Evolutionary conservation across 1,140 invertebrate species (phyloP).

Genomic region (Chrysomallon squamiferum): DNA sequence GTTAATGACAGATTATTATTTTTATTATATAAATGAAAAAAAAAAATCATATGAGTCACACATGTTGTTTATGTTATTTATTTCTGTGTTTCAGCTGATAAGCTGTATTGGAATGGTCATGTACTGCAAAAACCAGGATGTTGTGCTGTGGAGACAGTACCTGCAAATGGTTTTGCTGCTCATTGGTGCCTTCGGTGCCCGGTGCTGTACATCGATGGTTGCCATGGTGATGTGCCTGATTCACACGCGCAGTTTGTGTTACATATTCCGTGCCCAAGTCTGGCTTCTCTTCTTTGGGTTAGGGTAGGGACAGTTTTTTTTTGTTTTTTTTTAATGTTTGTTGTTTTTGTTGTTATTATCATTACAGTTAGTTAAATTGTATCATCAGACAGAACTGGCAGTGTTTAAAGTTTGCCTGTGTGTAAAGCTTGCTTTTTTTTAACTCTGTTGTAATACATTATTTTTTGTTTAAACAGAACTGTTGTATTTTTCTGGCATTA

Average conservation of each 20-base stretch:
- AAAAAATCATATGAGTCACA: no score
- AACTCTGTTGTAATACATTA: no score
- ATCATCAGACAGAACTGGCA: no score
- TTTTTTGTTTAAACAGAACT: no score
- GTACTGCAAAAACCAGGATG: constrained; percentile 68
- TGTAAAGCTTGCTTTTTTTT: no score
- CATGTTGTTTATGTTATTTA: no score
- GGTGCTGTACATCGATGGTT: constrained; percentile 84
- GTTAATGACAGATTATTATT: no score
- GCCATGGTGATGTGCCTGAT: constrained; percentile 82
- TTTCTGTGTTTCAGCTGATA: constrained; percentile 63
- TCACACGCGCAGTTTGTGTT: constrained; percentile 81
- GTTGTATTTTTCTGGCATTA: no score
- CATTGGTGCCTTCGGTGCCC: constrained; percentile 77
- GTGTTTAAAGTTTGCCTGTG: no score
- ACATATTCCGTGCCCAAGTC: constrained; percentile 77
- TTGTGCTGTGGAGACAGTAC: constrained; percentile 68
- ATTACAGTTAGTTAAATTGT: constrained; percentile 6
- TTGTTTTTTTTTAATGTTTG: no score
- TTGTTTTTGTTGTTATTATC: no score
- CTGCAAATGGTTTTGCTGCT: constrained; percentile 77
- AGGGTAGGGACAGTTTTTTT: constrained; percentile 77
- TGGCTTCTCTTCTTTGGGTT: constrained; percentile 77
- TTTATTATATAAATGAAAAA: no score
- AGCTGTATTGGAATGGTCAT: constrained; percentile 75